Evolutionary conservation across 2,113 vertebrate genomes (phyloP).

Genomic region (Spea multiplicata): DNA sequence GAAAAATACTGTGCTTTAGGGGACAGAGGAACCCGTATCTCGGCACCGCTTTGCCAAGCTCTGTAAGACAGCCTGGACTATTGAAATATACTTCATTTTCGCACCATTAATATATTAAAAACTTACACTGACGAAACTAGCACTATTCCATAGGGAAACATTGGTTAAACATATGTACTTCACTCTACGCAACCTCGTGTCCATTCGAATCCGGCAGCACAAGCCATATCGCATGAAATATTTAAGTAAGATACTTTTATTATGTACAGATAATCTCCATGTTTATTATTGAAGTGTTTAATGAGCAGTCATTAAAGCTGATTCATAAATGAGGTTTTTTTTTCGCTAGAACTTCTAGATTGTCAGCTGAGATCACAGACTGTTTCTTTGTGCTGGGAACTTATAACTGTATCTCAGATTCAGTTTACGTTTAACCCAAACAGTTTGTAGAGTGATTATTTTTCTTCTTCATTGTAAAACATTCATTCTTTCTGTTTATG

Average conservation of each 20-base stretch:
- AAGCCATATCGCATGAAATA: slow-evolving; percentile 53
- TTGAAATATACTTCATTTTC: too few species aligned
- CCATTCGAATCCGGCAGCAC: slow-evolving; percentile 15
- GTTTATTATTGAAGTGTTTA: slow-evolving; percentile 62
- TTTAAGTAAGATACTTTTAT: slow-evolving; percentile 57
- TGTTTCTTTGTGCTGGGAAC: slow-evolving; percentile 50
- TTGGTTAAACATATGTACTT: too few species aligned
- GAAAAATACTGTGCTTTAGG: too few species aligned
- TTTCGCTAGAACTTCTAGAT: slow-evolving; percentile 51
- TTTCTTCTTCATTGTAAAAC: slow-evolving; percentile 56
- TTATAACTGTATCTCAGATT: slow-evolving; percentile 54
- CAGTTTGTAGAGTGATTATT: slow-evolving; percentile 61
- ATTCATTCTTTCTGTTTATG: slow-evolving; percentile 52
- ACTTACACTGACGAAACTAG: too few species aligned
- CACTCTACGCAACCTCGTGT: slow-evolving; percentile 12
- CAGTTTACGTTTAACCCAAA: slow-evolving; percentile 55
- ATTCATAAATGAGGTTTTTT: slow-evolving; percentile 51
- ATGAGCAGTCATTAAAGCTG: slow-evolving; percentile 57
- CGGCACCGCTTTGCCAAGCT: too few species aligned
- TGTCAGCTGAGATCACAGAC: slow-evolving; percentile 54
- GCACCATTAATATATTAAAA: too few species aligned
- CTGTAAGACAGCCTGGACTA: too few species aligned
- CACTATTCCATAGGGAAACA: too few species aligned
- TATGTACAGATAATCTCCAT: slow-evolving; percentile 54
- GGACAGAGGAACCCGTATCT: too few species aligned